These are phyloP conservation scores for Mormyrus lacerda DNA, from an alignment of 2,113 vertebrate species.

Conservation along the genomic window DNA sequence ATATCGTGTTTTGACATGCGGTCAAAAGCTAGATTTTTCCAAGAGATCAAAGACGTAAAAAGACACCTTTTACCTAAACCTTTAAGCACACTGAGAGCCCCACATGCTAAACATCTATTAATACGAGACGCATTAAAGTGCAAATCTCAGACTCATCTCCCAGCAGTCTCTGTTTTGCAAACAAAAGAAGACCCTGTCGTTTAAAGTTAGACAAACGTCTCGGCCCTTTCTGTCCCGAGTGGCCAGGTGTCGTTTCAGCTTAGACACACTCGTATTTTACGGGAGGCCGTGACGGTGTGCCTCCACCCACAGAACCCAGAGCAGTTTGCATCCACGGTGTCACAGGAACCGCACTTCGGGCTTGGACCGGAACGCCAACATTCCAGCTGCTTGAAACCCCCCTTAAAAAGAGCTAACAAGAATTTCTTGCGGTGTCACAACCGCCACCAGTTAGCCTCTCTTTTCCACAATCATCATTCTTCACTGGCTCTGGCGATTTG, in stretches of 20 bases:
- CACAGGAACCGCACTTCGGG: not conserved
- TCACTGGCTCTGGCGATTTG: not conserved
- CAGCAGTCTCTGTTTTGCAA: not conserved
- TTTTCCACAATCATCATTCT: not conserved
- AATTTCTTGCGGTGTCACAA: not conserved
- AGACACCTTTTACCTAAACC: not conserved
- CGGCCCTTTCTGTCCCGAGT: not conserved
- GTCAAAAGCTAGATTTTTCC: not conserved
- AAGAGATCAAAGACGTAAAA: not conserved
- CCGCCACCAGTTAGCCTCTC: not conserved
- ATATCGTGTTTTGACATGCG: not conserved
- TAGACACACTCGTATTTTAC: not conserved
- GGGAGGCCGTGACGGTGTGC: not conserved
- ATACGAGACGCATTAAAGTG: not conserved
- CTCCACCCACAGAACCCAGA: not conserved
- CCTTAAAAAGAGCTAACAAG: not conserved
- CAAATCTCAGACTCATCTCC: not conserved
- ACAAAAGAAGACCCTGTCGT: not conserved
- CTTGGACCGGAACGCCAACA: not conserved
- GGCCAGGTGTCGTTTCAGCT: not conserved
- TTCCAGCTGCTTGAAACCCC: not conserved
- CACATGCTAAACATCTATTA: not conserved
- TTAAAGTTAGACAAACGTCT: not conserved
- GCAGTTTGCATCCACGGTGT: not conserved
- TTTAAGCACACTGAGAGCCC: not conserved